Evolutionary conservation across 2,888 invertebrate species (phyloP).

Genomic region (Drosophila merina): DNA sequence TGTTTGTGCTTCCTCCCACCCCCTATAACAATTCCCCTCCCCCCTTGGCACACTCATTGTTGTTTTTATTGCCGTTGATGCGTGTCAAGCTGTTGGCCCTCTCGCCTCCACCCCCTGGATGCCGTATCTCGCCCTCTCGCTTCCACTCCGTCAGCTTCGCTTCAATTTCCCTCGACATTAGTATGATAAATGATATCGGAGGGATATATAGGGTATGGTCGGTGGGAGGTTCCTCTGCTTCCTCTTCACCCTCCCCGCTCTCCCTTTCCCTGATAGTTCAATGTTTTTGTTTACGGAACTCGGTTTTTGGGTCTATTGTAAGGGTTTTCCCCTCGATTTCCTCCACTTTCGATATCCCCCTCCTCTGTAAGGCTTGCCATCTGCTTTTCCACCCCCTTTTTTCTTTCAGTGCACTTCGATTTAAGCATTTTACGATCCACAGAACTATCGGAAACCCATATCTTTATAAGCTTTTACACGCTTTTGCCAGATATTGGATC

Average conservation of each 20-base stretch:
- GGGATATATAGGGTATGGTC: neutral
- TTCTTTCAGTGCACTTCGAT: neutral
- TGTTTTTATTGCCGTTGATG: constrained; percentile 43
- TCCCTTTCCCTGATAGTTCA: constrained; percentile 1
- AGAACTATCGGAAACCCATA: constrained; percentile 1
- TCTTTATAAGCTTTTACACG: constrained; percentile 10
- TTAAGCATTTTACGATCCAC: neutral
- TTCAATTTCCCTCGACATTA: constrained; percentile 55
- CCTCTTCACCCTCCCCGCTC: neutral
- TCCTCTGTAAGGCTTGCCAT: no score
- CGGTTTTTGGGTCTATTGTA: constrained; percentile 6
- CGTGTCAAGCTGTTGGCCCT: constrained; percentile 43
- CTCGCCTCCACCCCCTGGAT: neutral
- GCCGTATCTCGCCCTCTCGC: no score
- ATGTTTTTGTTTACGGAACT: constrained; percentile 1
- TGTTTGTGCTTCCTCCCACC: neutral
- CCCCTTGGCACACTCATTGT: constrained; percentile 6
- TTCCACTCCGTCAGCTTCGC: constrained; percentile 10
- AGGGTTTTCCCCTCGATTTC: constrained; percentile 17
- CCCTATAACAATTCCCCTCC: neutral
- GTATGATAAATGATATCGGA: constrained; percentile 60
- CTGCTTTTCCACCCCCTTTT: no score
- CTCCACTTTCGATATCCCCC: constrained; percentile 8
- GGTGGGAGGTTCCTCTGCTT: neutral
- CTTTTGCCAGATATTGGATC: constrained; percentile 1